Percentiles rank a stretch among this genome's conserved stretches.
These are phyloP conservation scores for Gasterosteus nipponicus DNA, from an alignment of 2,113 vertebrate genomes.

Conservation along the genomic window DNA sequence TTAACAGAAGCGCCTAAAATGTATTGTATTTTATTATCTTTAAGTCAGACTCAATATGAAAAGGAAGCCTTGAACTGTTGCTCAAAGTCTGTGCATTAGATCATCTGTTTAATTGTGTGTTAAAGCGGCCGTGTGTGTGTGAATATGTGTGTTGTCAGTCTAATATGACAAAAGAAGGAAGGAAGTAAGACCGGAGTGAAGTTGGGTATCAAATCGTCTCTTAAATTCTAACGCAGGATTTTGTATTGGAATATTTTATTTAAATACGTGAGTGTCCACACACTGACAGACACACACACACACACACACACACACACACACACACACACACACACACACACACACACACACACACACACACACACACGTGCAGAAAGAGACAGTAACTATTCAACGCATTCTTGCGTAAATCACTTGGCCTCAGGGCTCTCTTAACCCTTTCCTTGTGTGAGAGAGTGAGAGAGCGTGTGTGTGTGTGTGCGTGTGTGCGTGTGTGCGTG, in stretches of 20 bases:
- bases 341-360: conserved; percentile 24
- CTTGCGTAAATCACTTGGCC: conserved; percentile 80
- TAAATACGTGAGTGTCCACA: conserved; percentile 27
- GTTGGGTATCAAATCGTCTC: background rate
- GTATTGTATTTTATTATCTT: background rate
- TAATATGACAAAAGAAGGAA: background rate
- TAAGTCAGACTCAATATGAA: background rate
- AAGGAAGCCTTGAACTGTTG: background rate
- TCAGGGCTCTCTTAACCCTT: conserved; percentile 80
- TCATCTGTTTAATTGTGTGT: background rate
- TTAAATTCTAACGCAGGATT: background rate
- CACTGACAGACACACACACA: conserved; percentile 29
- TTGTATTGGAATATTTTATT: conserved; percentile 22
- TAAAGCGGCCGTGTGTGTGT: background rate
- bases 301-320: conserved; percentile 30
- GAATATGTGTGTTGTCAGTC: conserved; percentile 1
- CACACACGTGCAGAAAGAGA: conserved; percentile 59
- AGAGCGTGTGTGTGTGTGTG: conserved; percentile 31
- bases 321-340: conserved; percentile 30
- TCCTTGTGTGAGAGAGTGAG: conserved; percentile 55
- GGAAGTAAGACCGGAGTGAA: background rate
- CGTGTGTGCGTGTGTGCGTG: conserved; percentile 33
- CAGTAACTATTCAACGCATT: conserved; percentile 72
- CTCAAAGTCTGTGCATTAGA: background rate
- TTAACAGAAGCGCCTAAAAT: background rate